A percentile compares a stretch with the other conserved stretches of the same genome.
Conservation (phyloP, 2,888 invertebrate species). For the Lutraria lutraria region DNA sequence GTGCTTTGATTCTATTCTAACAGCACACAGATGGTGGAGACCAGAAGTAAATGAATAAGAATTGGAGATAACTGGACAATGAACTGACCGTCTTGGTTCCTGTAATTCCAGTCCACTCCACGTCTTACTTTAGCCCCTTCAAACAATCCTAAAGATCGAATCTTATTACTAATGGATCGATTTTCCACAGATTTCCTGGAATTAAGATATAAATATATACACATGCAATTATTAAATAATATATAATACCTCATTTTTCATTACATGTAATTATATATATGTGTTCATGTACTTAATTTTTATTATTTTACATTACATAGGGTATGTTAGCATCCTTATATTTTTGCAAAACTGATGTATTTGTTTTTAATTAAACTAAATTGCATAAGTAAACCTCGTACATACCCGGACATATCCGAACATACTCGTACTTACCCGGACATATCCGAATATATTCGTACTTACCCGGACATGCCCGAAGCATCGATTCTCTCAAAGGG, state of each 20-base stretch:
- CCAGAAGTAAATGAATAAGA: no score
- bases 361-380: no score
- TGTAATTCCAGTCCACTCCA: conserved; percentile 96
- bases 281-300: no score
- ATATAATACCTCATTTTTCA: no score
- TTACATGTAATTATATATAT: no score
- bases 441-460: background rate
- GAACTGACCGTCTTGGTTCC: conserved; percentile 92
- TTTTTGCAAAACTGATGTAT: background rate
- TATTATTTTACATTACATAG: background rate
- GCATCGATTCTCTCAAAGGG: conserved; percentile 63
- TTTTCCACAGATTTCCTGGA: conserved; percentile 88
- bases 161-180: conserved; percentile 90
- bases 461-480: conserved; percentile 1
- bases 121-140: conserved; percentile 93
- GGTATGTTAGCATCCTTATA: background rate
- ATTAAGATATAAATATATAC: background rate
- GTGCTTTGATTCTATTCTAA: no score
- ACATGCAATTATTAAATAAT: no score
- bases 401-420: no score
- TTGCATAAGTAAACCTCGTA: background rate
- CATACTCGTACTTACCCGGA: no score
- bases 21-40: no score
- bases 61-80: no score
- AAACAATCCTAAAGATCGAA: conserved; percentile 92